A percentile compares a stretch with the other conserved stretches of the same genome.
phyloP scores from a whole-genome alignment of 2,113 vertebrate species.

The Pelodiscus sinensis region DNA sequence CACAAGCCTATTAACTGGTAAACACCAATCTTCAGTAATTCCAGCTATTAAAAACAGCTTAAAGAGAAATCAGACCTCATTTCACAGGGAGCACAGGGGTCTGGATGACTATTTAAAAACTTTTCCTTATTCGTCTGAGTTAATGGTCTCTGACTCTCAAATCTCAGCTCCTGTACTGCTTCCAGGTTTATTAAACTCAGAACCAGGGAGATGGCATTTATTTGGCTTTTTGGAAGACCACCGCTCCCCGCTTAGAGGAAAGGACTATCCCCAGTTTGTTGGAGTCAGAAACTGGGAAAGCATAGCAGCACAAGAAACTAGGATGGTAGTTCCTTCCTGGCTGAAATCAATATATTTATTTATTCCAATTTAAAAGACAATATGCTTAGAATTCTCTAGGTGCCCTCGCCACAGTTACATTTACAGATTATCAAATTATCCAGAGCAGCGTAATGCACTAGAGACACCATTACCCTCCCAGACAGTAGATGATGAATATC shows the following conservation, averaged over 20 bases:
- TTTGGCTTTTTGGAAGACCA: constrained; percentile 1
- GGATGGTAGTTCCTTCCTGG: neutral
- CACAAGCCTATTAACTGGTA: constrained; percentile 51
- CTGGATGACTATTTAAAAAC: constrained; percentile 59
- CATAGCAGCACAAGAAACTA: neutral
- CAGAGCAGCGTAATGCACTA: neutral
- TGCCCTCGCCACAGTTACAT: accelerated
- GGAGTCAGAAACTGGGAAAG: neutral
- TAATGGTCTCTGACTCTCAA: constrained; percentile 42
- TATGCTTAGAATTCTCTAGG: neutral
- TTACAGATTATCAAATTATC: neutral
- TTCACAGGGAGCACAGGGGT: constrained; percentile 60
- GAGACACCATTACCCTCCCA: neutral
- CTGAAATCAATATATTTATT: neutral
- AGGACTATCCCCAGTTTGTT: neutral
- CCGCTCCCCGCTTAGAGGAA: neutral
- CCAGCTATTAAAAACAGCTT: constrained; percentile 80
- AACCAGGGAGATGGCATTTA: constrained; percentile 39
- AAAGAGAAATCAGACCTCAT: constrained; percentile 75
- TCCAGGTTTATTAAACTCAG: constrained; percentile 66
- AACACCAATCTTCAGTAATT: constrained; percentile 69
- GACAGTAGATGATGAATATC: neutral
- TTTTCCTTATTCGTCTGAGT: constrained; percentile 49
- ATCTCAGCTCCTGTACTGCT: constrained; percentile 45
- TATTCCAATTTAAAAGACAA: accelerated